phyloP scores from a whole-genome alignment of 2,113 vertebrate genomes.

The Python bivittatus region DNA sequence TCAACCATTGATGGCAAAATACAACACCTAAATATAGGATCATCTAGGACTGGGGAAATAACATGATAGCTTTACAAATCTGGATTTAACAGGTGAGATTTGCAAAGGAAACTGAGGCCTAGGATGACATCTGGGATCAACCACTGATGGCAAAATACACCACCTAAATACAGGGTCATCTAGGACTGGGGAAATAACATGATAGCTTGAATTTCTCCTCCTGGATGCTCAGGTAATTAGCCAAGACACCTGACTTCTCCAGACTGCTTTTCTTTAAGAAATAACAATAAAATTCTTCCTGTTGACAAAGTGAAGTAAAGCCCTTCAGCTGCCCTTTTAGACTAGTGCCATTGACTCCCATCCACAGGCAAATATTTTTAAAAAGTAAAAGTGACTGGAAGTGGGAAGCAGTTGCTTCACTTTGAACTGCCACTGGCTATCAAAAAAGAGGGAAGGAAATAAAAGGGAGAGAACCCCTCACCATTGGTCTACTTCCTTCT shows the following conservation, averaged over 20 bases:
- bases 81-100: neutral
- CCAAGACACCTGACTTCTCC: neutral
- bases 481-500: neutral
- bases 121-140: neutral
- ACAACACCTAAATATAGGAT: neutral
- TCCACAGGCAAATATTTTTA: neutral
- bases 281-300: neutral
- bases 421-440: neutral
- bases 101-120: neutral
- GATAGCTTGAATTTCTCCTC: neutral
- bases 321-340: neutral
- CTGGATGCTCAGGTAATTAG: neutral
- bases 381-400: neutral
- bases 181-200: neutral
- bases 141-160: neutral
- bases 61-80: neutral
- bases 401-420: neutral
- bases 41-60: neutral
- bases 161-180: neutral
- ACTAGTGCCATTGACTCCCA: neutral
- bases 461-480: neutral
- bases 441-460: neutral
- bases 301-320: neutral
- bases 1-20: neutral
- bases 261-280: neutral